These are phyloP conservation scores for Drosophila orosa DNA, from an alignment of 1,140 invertebrate species.

Conservation along the genomic window DNA sequence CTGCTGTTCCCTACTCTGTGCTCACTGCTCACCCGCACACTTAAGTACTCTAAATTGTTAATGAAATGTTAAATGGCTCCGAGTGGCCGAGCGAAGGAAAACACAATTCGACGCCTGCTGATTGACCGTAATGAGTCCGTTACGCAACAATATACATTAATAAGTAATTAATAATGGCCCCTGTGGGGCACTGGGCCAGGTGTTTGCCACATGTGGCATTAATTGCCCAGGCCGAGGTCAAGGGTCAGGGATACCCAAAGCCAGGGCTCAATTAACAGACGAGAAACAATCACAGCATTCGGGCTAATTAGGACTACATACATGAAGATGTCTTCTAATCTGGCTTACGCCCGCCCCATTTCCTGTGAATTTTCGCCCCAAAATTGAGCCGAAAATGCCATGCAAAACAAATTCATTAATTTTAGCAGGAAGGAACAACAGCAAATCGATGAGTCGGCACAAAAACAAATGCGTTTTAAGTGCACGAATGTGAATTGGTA, in stretches of 20 bases:
- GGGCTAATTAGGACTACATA: conserved; percentile 4
- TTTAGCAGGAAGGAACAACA: conserved; percentile 46
- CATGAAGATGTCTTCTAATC: conserved; percentile 3
- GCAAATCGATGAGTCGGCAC: conserved; percentile 58
- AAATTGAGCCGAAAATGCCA: conserved; percentile 19
- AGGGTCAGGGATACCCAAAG: not conserved
- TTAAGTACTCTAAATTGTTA: conserved; percentile 68
- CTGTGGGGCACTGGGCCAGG: conserved; percentile 24
- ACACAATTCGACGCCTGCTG: conserved; percentile 41
- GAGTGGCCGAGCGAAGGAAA: conserved; percentile 38
- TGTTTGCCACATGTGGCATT: conserved; percentile 55
- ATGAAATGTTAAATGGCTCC: conserved; percentile 64
- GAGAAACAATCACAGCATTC: conserved; percentile 35
- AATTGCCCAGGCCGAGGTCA: conserved; percentile 39
- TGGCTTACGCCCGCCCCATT: not conserved
- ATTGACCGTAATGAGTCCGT: conserved; percentile 55
- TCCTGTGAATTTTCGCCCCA: not conserved
- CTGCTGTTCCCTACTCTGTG: not conserved
- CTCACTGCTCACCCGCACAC: conserved; percentile 6
- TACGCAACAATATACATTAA: conserved; percentile 71
- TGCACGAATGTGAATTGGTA: conserved; percentile 52
- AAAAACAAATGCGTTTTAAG: conserved; percentile 62
- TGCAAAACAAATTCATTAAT: conserved; percentile 75
- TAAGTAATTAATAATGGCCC: conserved; percentile 69
- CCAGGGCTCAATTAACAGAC: conserved; percentile 37